Base-by-base conservation (phyloP, 2,797 vertebrate genomes). In the Rhinophrynus dorsalis region DNA sequence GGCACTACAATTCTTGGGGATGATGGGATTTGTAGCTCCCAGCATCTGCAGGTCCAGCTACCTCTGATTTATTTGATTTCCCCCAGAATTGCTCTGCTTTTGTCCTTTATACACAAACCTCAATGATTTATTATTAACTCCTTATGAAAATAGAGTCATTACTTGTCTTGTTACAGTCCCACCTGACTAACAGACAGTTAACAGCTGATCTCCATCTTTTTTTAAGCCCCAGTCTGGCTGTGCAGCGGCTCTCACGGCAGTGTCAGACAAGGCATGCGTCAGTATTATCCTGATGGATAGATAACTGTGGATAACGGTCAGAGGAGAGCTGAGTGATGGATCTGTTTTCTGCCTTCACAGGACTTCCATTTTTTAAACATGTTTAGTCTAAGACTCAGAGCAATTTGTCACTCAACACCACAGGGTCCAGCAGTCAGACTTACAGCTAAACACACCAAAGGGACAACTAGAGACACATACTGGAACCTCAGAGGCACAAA, bases 361-460 rank as follows among this genome's bases (percentile, higher is more conserved):
- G 67, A 70, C 74, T 82, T 75, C 78, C 78, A 80, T 82, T 80
- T 80, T 80, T 80, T 76, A 79, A 27, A 65, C 55, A 74, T 79
- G 81, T 81, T 83, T 76, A 80, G 77, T 76, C 82, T 83, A 47
- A 78, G 81, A 65, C 77, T 80, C 71, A 75, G 79, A 81, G 76
- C 68, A 69, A 83, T 83, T 79, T 82, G 77, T 79, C 80, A 81
- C 77, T 77, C 79, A 76, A 68, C 61, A 76, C 79, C 73, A 26
- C 69, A 48, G 69, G 60, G 54, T 66, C 45, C 38, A 42, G 55
- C 33, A 73, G 60, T 58, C 52, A 65, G 45, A 65, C 33, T 20
- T 32, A 40, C n/a, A 64, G 59, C 54, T 73, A 32, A 44, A 40
- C 44, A 58, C 69, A 73, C 54, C 54, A 32, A n/a, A 44, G 69